phyloP scores from a whole-genome alignment of 2,113 vertebrate genomes.

The Eubucco bourcierii region DNA sequence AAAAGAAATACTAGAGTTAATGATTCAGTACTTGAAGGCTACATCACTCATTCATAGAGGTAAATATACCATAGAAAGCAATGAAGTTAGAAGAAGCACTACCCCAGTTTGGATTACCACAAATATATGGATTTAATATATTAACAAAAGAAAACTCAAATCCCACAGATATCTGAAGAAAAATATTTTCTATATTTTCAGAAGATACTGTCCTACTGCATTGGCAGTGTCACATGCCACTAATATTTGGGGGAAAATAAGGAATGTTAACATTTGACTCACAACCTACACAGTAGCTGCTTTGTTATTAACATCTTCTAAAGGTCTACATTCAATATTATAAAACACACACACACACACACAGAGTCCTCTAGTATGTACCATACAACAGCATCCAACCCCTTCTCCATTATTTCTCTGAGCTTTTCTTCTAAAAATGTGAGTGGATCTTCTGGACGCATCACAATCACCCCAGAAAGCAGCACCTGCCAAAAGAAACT shows the following conservation, averaged over 20 bases:
- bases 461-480: slow-evolving; percentile 66
- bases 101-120: neutral
- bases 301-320: neutral
- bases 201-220: neutral
- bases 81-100: neutral
- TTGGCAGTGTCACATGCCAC: neutral
- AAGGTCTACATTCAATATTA: neutral
- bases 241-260: neutral
- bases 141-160: neutral
- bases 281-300: neutral
- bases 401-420: slow-evolving; percentile 63
- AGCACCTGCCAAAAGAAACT: slow-evolving; percentile 58
- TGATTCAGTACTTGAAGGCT: neutral
- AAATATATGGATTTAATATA: neutral
- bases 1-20: neutral
- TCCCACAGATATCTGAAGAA: neutral
- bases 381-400: slow-evolving; percentile 52
- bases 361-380: slow-evolving; percentile 23
- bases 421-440: slow-evolving; percentile 75
- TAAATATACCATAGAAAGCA: neutral
- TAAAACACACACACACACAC: neutral
- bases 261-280: neutral
- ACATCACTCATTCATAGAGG: neutral
- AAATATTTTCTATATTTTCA: neutral
- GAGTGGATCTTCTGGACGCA: slow-evolving; percentile 66